Evolutionary conservation across 2,888 invertebrate genomes (phyloP).

Genomic region (Parnassius mnemosyne): DNA sequence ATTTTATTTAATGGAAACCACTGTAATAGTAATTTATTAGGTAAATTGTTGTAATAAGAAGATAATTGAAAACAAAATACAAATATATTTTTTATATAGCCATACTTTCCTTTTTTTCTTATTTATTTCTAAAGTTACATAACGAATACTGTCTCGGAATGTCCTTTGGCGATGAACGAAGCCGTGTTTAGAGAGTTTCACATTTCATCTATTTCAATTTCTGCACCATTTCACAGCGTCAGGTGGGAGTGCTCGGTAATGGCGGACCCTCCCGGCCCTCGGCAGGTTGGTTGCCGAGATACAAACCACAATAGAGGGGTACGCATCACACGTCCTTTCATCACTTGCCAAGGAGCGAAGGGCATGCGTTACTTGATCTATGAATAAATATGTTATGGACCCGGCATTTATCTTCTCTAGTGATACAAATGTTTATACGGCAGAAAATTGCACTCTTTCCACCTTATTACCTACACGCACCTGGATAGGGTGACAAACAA

Average conservation of each 20-base stretch:
- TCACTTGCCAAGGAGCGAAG: constrained; percentile 66
- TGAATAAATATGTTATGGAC: constrained; percentile 41
- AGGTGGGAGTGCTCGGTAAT: constrained; percentile 50
- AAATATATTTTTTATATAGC: too few species aligned
- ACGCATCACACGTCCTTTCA: constrained; percentile 74
- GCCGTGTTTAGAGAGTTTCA: constrained; percentile 4
- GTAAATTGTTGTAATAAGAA: too few species aligned
- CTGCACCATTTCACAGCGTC: constrained; percentile 45
- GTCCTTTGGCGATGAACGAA: constrained; percentile 1
- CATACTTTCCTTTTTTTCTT: too few species aligned
- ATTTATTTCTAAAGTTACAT: constrained; percentile 2
- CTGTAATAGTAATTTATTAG: too few species aligned
- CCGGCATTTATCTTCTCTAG: constrained; percentile 29
- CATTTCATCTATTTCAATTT: constrained; percentile 32
- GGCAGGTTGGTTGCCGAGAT: constrained; percentile 35
- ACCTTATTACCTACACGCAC: too few species aligned
- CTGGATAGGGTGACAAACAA: too few species aligned
- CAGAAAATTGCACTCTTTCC: too few species aligned
- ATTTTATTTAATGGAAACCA: too few species aligned
- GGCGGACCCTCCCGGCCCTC: constrained; percentile 32
- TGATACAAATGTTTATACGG: too few species aligned
- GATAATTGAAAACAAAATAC: too few species aligned
- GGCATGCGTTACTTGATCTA: constrained; percentile 45
- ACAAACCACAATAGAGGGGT: constrained; percentile 62
- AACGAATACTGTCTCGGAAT: neutral